phyloP scores from a whole-genome alignment of 1,140 invertebrate species.

The Uloborus diversus region DNA sequence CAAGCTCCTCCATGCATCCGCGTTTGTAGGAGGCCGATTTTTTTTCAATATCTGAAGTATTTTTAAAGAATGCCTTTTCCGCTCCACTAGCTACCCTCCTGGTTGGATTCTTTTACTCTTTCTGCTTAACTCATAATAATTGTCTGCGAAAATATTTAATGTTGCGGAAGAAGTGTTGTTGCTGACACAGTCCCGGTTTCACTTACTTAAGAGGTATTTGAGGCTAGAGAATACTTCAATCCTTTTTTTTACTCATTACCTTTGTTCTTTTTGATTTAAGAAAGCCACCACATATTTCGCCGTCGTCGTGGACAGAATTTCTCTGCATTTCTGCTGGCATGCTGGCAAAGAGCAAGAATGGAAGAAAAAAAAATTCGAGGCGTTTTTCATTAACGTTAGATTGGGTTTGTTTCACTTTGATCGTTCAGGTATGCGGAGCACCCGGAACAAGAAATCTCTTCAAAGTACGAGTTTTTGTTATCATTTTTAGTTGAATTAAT shows the following conservation, averaged over 20 bases:
- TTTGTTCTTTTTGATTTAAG: not conserved
- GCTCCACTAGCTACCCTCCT: not conserved
- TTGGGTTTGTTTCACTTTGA: slow-evolving; percentile 38
- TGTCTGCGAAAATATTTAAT: slow-evolving; percentile 52
- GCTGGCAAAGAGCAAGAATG: not conserved
- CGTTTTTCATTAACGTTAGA: slow-evolving; percentile 34
- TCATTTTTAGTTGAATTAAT: slow-evolving; percentile 45
- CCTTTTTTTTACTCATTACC: not conserved
- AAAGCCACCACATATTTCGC: slow-evolving; percentile 26
- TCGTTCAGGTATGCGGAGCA: slow-evolving; percentile 40
- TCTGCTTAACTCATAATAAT: slow-evolving; percentile 46
- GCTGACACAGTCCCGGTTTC: slow-evolving; percentile 35
- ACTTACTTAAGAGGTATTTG: slow-evolving; percentile 47
- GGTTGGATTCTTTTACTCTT: not conserved
- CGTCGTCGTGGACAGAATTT: slow-evolving; percentile 19
- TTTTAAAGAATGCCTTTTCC: slow-evolving; percentile 27
- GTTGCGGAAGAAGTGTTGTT: slow-evolving; percentile 38
- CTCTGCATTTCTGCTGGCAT: not conserved
- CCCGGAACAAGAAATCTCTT: not conserved
- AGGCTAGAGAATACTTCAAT: not conserved
- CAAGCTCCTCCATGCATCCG: not conserved
- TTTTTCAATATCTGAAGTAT: slow-evolving; percentile 17
- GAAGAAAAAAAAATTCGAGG: not conserved
- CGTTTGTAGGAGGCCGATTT: not conserved
- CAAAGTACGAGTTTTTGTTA: slow-evolving; percentile 35